Percentiles rank a stretch among this genome's conserved stretches.
Conservation (phyloP, 2,888 invertebrate species). For the Serripes groenlandicus region DNA sequence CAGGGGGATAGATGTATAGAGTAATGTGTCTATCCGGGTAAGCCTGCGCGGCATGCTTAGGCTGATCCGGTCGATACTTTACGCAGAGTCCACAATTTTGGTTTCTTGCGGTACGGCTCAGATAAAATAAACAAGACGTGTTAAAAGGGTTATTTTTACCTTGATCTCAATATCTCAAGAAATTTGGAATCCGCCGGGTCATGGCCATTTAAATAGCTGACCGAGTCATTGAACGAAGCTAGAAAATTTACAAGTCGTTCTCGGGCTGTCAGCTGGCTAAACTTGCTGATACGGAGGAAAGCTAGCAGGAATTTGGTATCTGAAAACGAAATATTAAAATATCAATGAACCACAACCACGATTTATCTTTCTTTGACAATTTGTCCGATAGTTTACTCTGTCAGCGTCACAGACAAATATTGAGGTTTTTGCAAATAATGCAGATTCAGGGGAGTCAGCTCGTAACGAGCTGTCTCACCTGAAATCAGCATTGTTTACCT, state of each 20-base stretch:
- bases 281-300: slow-evolving; percentile 72
- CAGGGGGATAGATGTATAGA: no score
- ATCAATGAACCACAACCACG: neutral
- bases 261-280: slow-evolving; percentile 71
- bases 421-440: no score
- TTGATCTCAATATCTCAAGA: slow-evolving; percentile 48
- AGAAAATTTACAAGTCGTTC: slow-evolving; percentile 66
- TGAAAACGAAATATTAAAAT: slow-evolving; percentile 47
- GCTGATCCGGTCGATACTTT: neutral
- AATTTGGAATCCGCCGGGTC: slow-evolving; percentile 61
- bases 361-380: neutral
- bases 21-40: no score
- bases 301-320: slow-evolving; percentile 69
- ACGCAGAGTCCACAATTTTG: no score
- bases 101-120: no score
- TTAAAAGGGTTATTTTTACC: no score
- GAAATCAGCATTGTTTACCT: no score
- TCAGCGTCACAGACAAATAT: no score
- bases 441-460: no score
- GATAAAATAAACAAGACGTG: no score
- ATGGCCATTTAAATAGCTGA: slow-evolving; percentile 65
- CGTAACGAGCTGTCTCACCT: no score
- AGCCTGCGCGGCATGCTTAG: neutral
- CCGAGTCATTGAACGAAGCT: slow-evolving; percentile 62
- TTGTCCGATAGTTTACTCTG: no score